Percentiles rank a stretch among this genome's conserved stretches.
phyloP scores from a whole-genome alignment of 2,797 vertebrate species.

The Gallinago nigripennis region DNA sequence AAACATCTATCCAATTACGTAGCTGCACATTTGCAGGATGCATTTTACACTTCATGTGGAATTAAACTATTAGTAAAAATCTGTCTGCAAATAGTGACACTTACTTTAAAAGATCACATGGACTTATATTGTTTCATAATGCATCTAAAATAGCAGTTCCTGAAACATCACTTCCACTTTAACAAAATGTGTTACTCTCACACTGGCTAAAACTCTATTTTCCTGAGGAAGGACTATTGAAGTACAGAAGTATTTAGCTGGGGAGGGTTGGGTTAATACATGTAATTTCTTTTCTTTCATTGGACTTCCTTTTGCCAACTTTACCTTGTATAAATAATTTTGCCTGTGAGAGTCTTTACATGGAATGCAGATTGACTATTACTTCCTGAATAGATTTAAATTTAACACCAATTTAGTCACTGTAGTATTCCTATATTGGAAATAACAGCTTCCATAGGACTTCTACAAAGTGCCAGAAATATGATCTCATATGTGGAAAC shows the following conservation, averaged over 20 bases:
- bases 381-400: constrained; percentile 86
- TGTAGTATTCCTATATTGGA: constrained; percentile 77
- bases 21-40: constrained; percentile 39
- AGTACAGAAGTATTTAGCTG: constrained; percentile 31
- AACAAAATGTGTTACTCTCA: constrained; percentile 59
- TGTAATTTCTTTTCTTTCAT: constrained; percentile 65
- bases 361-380: constrained; percentile 79
- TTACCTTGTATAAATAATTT: constrained; percentile 80
- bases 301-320: constrained; percentile 78
- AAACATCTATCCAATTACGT: constrained; percentile 59
- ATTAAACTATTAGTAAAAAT: constrained; percentile 62
- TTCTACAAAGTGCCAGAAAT: constrained; percentile 84
- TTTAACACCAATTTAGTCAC: constrained; percentile 80
- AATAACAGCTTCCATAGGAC: constrained; percentile 81
- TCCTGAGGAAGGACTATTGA: constrained; percentile 57
- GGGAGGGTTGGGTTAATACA: constrained; percentile 66
- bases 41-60: constrained; percentile 55
- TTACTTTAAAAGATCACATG: constrained; percentile 56
- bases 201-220: constrained; percentile 51
- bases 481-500: constrained; percentile 80
- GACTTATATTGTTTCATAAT: constrained; percentile 61
- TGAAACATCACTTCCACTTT: constrained; percentile 60
- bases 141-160: constrained; percentile 63
- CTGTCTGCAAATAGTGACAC: constrained; percentile 67
- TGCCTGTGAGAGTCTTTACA: constrained; percentile 75